These are phyloP conservation scores for Allolobophora icterica DNA, from an alignment of 2,888 invertebrate genomes.

Conservation along the genomic window DNA sequence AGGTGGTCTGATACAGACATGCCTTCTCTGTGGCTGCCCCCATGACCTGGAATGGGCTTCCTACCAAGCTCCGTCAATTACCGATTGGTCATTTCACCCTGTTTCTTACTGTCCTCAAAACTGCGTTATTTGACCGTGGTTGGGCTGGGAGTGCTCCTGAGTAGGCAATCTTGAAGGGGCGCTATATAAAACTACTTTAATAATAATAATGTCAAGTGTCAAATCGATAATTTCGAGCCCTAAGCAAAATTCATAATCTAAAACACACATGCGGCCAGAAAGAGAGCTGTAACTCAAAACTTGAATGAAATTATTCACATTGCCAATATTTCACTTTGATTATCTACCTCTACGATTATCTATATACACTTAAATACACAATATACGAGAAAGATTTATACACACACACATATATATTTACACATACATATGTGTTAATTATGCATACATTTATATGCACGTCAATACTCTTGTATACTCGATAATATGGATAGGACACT, in stretches of 20 bases:
- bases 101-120: too few species aligned
- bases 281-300: conserved; percentile 17
- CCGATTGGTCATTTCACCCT: too few species aligned
- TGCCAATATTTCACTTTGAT: conserved; percentile 17
- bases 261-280: not conserved
- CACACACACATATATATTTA: not conserved
- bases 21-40: too few species aligned
- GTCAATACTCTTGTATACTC: not conserved
- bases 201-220: too few species aligned
- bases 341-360: not conserved
- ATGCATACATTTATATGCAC: not conserved
- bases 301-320: not conserved
- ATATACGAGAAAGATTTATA: not conserved
- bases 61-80: too few species aligned
- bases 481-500: not conserved
- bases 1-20: not conserved
- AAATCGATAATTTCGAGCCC: not conserved
- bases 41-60: too few species aligned
- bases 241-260: not conserved
- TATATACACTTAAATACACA: conserved; percentile 17
- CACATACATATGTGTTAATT: not conserved
- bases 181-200: too few species aligned
- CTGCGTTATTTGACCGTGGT: too few species aligned
- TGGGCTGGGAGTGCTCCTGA: too few species aligned
- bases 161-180: too few species aligned